Conservation (phyloP, 1,140 invertebrate genomes). For the Ectropis grisescens region DNA sequence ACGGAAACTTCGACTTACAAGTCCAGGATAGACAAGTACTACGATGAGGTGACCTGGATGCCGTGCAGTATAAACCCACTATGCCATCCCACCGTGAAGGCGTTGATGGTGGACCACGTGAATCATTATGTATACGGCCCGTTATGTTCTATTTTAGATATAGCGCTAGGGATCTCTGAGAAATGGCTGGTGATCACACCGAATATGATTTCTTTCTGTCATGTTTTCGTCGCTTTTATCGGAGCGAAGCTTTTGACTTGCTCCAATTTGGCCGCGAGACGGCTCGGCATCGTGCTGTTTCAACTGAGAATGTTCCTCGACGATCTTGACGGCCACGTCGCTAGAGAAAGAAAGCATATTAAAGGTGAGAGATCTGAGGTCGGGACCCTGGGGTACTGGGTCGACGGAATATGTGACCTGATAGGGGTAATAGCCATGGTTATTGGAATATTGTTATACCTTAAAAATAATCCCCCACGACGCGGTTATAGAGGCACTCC, state of each 20-base stretch:
- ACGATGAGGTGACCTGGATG: constrained; percentile 73
- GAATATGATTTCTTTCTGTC: constrained; percentile 82
- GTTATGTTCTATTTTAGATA: constrained; percentile 75
- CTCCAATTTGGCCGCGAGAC: constrained; percentile 75
- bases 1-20: constrained; percentile 29
- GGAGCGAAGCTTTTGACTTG: constrained; percentile 79
- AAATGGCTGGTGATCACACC: constrained; percentile 77
- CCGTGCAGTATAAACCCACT: constrained; percentile 79
- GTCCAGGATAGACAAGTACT: constrained; percentile 26
- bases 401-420: constrained; percentile 82
- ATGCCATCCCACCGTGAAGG: constrained; percentile 82
- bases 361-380: constrained; percentile 80
- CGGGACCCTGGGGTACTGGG: constrained; percentile 78
- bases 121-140: constrained; percentile 85
- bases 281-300: constrained; percentile 80
- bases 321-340: constrained; percentile 84
- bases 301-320: constrained; percentile 83
- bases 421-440: constrained; percentile 79
- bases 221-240: constrained; percentile 78
- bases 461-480: constrained; percentile 77
- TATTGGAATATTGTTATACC: constrained; percentile 74
- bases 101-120: constrained; percentile 79
- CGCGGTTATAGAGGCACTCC: constrained; percentile 75
- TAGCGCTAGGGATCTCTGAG: constrained; percentile 74
- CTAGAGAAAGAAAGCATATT: constrained; percentile 77